phyloP scores from a whole-genome alignment of 2,888 invertebrate species.

The Orthonevra nobilis region DNA sequence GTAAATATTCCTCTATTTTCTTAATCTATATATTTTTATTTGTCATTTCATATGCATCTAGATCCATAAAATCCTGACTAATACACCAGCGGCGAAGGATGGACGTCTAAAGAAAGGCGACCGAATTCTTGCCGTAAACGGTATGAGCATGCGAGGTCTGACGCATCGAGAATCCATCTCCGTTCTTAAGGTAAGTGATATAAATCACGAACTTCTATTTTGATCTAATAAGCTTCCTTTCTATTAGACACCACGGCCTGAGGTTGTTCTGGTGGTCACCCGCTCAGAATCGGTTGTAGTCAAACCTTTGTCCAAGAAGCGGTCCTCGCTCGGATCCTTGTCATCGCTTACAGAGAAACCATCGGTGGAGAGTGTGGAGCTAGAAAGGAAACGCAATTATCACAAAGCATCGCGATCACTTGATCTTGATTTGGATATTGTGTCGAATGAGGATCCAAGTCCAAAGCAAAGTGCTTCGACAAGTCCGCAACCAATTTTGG shows the following conservation, averaged over 20 bases:
- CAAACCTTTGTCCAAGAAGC: conserved; percentile 78
- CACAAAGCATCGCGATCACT: conserved; percentile 79
- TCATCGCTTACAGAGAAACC: conserved; percentile 79
- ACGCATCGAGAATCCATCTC: conserved; percentile 93
- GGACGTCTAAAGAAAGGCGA: conserved; percentile 93
- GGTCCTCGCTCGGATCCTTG: conserved; percentile 79
- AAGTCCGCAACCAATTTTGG: conserved; percentile 73
- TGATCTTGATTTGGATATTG: conserved; percentile 79
- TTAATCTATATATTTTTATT: no score
- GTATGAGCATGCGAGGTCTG: conserved; percentile 89
- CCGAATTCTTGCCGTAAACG: conserved; percentile 93
- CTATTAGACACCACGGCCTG: conserved; percentile 88
- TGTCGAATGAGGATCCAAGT: conserved; percentile 76
- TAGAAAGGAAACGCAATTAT: conserved; percentile 78
- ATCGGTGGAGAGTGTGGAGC: conserved; percentile 74
- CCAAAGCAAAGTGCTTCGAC: conserved; percentile 72
- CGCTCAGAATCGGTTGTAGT: conserved; percentile 80
- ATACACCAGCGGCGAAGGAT: conserved; percentile 92
- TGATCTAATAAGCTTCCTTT: no score
- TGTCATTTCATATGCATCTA: conserved; percentile 77
- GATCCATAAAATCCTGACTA: conserved; percentile 93
- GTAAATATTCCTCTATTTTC: no score
- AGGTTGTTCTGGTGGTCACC: conserved; percentile 89
- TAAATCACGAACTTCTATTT: no score
- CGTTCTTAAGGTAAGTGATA: conserved; percentile 87